Conservation (phyloP, 2,797 vertebrate genomes). For the Botia almorhae region DNA sequence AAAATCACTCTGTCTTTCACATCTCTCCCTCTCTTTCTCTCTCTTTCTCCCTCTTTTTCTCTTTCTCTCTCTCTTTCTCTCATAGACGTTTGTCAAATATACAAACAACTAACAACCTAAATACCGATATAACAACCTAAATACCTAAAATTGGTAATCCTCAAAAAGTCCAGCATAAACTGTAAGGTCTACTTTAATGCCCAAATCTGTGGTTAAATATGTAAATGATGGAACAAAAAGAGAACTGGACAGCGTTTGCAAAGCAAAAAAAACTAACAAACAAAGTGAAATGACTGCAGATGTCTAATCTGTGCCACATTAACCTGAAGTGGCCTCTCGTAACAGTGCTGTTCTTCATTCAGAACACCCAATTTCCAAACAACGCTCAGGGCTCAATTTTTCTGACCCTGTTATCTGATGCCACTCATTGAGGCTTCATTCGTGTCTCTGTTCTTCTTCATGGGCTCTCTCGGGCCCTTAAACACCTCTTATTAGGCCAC, state of each 20-base stretch:
- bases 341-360: conserved; percentile 18
- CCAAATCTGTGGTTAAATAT: neutral
- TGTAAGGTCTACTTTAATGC: neutral
- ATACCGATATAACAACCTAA: neutral
- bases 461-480: conserved; percentile 20
- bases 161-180: neutral
- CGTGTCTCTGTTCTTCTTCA: conserved; percentile 33
- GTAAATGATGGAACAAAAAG: neutral
- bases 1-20: neutral
- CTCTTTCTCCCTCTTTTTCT: neutral
- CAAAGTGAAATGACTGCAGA: neutral
- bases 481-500: conserved; percentile 23
- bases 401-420: conserved; percentile 43
- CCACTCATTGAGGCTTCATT: conserved; percentile 12
- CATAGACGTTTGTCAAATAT: neutral
- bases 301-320: neutral
- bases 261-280: neutral
- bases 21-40: neutral
- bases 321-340: conserved; percentile 10
- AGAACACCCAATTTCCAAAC: conserved; percentile 21
- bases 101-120: too few species aligned
- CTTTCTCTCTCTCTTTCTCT: neutral
- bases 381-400: conserved; percentile 42
- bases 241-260: too few species aligned
- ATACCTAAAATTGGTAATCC: neutral